Evolutionary conservation across 1,140 invertebrate species (phyloP).

Genomic region (Venturia canescens): DNA sequence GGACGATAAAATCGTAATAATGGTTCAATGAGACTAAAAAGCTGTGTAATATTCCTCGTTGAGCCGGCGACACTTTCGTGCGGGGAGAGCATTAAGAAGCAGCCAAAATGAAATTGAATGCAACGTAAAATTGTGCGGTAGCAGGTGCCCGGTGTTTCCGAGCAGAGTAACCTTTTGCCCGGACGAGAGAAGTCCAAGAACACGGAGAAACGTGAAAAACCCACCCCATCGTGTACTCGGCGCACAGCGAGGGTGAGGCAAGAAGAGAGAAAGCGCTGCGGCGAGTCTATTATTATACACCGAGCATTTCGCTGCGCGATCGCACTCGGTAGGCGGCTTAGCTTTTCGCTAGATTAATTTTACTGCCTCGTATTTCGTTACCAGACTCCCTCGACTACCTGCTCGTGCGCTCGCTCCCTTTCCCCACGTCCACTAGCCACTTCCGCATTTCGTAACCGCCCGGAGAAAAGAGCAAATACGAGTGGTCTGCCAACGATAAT

Average conservation of each 20-base stretch:
- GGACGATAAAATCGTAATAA: background rate
- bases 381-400: conserved; percentile 17
- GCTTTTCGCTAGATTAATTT: conserved; percentile 51
- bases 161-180: conserved; percentile 21
- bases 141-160: conserved; percentile 28
- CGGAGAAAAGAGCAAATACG: background rate
- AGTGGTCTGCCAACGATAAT: conserved; percentile 6
- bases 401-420: background rate
- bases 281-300: conserved; percentile 20
- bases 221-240: background rate
- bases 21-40: background rate
- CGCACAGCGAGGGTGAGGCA: background rate
- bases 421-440: conserved; percentile 18
- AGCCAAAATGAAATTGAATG: conserved; percentile 31
- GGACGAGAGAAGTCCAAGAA: conserved; percentile 30
- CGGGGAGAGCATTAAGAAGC: no score
- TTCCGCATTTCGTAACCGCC: background rate
- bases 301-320: background rate
- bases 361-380: conserved; percentile 44
- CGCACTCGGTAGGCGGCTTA: conserved; percentile 30
- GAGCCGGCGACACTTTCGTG: background rate
- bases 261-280: background rate
- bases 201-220: conserved; percentile 1
- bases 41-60: background rate
- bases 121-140: conserved; percentile 28